Conservation (phyloP, 2,888 invertebrate species). For the Bhutanitis thaidina region DNA sequence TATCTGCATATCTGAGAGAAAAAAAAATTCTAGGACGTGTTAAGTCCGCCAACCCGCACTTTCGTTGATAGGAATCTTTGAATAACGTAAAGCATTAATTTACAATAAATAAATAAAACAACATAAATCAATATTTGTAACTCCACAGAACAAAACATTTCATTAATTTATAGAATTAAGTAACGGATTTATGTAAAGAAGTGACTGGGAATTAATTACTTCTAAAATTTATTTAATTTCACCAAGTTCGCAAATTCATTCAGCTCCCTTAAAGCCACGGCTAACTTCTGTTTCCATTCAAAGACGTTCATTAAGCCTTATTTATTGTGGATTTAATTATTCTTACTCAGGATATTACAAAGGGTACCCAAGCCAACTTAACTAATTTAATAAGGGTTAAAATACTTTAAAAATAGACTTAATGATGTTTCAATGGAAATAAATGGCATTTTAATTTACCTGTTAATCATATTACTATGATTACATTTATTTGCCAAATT, state of each 20-base stretch:
- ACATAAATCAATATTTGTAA: too few species aligned
- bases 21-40: too few species aligned
- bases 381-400: slow-evolving; percentile 6
- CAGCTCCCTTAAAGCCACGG: slow-evolving; percentile 16
- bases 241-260: slow-evolving; percentile 19
- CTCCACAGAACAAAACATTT: too few species aligned
- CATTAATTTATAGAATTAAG: background rate
- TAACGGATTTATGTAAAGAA: slow-evolving; percentile 13
- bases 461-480: too few species aligned
- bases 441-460: too few species aligned
- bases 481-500: too few species aligned
- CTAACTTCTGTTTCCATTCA: slow-evolving; percentile 20
- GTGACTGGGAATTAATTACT: slow-evolving; percentile 19
- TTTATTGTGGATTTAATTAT: slow-evolving; percentile 21
- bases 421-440: too few species aligned
- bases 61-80: too few species aligned
- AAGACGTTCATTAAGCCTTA: slow-evolving; percentile 20
- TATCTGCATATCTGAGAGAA: too few species aligned
- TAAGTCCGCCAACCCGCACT: too few species aligned
- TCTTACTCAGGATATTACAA: slow-evolving; percentile 9
- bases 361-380: slow-evolving; percentile 6
- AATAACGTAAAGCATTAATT: too few species aligned
- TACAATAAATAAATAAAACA: too few species aligned
- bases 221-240: slow-evolving; percentile 18
- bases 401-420: background rate